Evolutionary conservation across 1,140 invertebrate species (phyloP), one percentile per base, ranked within the genome.

Genomic region (Leptonema lineaticorne): DNA sequence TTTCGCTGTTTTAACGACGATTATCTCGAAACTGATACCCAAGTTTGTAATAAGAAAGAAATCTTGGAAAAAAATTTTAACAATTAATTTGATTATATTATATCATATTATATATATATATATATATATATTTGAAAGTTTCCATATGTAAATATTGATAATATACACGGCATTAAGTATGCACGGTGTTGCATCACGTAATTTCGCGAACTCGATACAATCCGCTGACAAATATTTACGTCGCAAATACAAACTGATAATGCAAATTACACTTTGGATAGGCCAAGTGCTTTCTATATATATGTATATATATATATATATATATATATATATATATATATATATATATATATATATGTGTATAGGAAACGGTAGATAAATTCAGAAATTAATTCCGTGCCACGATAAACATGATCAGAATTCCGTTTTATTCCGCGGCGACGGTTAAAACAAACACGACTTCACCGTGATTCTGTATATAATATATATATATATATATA

Each of bases 401-500:
- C 14, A 26, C 50, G 50, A 53, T 53, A 53, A 53, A 26, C 50
- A 53, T 53, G 50, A 53, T 53, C 50, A 53, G 50, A 53, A 53
- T 53, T 53, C 24, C 50, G 50, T 26, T 53, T 26, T 41, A 41
- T 41, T 20, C 46, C n/a, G 30, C 4, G 37, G 11, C 4, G 37
- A 45, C 37, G 50, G 50, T 26, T 18, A 53, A 53, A 53, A 53
- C 50, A 53, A 53, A 53, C 50, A 53, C 20, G 50, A 53, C 24
- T 53, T 53, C 20, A 14, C 20, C 50, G 50, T 24, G 9, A 14
- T 4, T 4, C 50, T n/a, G n/a, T n/a, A n/a, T n/a, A n/a, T n/a
- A n/a, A n/a, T n/a, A n/a, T n/a, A n/a, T n/a, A n/a, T n/a, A n/a
- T n/a, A n/a, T n/a, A n/a, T n/a, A n/a, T n/a, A n/a, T n/a, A n/a